Conservation (phyloP, 2,797 vertebrate genomes). For the Menidia menidia region DNA sequence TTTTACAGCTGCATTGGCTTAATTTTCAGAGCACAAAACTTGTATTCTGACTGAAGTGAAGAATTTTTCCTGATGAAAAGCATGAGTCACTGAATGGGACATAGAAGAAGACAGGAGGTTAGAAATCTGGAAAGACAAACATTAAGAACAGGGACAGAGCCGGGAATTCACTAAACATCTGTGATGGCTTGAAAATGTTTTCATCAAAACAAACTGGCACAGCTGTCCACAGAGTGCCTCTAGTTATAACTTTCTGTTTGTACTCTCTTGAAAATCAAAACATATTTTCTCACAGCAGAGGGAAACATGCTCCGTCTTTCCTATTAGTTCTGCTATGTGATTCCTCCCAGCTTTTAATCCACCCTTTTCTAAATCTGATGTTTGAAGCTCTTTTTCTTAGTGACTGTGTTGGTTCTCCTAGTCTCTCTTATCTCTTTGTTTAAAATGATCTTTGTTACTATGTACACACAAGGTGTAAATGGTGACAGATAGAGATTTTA, state of each 20-base stretch:
- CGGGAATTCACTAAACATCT: conserved; percentile 69
- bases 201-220: conserved; percentile 72
- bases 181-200: conserved; percentile 63
- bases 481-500: conserved; percentile 24
- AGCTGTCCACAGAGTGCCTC: conserved; percentile 59
- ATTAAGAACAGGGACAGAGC: conserved; percentile 36
- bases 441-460: conserved; percentile 21
- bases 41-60: conserved; percentile 5
- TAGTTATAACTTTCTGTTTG: conserved; percentile 66
- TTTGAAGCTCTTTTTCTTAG: conserved; percentile 22
- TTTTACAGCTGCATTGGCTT: conserved; percentile 20
- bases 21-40: background rate
- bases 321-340: conserved; percentile 54
- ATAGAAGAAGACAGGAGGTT: conserved; percentile 22
- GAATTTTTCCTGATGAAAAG: conserved; percentile 30
- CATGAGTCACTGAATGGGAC: conserved; percentile 24
- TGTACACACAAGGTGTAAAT: conserved; percentile 16
- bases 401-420: conserved; percentile 11
- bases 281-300: conserved; percentile 59
- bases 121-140: conserved; percentile 49
- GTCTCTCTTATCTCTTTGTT: conserved; percentile 30
- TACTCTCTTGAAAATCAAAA: conserved; percentile 69
- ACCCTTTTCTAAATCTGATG: conserved; percentile 21
- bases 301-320: conserved; percentile 48
- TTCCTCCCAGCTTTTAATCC: conserved; percentile 35